These are phyloP conservation scores for Coranthus polyacanthus DNA, from an alignment of 2,797 vertebrate genomes.

Conservation along the genomic window DNA sequence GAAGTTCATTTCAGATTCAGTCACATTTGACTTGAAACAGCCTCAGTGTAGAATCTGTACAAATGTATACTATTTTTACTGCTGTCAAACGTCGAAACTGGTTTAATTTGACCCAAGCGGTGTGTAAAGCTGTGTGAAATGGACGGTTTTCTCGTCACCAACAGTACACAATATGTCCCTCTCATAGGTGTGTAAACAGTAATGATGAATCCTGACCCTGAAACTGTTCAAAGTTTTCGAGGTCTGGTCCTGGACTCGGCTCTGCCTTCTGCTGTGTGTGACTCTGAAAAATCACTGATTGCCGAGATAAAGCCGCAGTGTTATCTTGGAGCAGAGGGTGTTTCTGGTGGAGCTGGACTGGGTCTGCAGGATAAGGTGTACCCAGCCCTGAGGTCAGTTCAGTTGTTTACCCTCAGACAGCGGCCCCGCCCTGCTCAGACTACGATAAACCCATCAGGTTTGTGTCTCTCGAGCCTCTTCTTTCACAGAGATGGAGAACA, in stretches of 20 bases:
- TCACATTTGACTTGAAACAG: too few species aligned
- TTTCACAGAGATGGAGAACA: background rate
- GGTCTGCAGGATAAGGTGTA: conserved; percentile 67
- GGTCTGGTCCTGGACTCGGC: background rate
- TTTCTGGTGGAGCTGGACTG: conserved; percentile 51
- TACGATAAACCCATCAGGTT: background rate
- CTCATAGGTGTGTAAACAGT: too few species aligned
- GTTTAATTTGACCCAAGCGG: too few species aligned
- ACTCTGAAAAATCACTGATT: background rate
- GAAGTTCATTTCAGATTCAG: too few species aligned
- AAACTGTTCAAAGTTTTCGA: background rate
- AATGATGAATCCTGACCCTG: background rate
- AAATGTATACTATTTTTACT: too few species aligned
- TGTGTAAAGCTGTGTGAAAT: too few species aligned
- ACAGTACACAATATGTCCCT: too few species aligned
- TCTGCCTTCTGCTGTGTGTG: background rate
- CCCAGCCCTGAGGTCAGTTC: conserved; percentile 48
- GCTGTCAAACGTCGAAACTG: too few species aligned
- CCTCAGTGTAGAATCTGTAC: too few species aligned
- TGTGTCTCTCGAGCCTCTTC: background rate
- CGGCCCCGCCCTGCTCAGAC: conserved; percentile 10
- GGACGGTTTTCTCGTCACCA: too few species aligned
- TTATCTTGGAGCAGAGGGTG: conserved; percentile 66
- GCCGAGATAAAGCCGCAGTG: conserved; percentile 17
- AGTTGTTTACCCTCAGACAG: conserved; percentile 30